These are phyloP conservation scores for Nycteola revayana DNA, from an alignment of 2,888 invertebrate genomes.

Conservation along the genomic window DNA sequence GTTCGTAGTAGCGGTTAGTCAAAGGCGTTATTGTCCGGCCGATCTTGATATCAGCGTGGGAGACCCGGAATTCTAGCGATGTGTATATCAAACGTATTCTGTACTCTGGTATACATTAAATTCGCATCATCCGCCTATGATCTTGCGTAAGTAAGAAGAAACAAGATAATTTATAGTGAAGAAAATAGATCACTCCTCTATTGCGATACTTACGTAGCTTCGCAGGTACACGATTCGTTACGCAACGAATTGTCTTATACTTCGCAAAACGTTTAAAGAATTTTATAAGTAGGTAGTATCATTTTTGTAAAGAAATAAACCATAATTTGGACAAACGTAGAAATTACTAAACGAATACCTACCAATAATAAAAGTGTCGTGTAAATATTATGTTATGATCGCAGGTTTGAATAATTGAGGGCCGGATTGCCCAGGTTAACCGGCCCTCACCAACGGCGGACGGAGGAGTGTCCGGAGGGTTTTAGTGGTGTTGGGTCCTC, in stretches of 20 bases:
- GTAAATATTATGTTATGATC: too few relatives aligned
- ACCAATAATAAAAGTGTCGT: too few relatives aligned
- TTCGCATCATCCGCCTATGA: constrained; percentile 1
- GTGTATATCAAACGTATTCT: constrained; percentile 21
- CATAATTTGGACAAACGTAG: too few relatives aligned
- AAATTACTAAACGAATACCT: too few relatives aligned
- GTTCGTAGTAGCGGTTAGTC: constrained; percentile 25
- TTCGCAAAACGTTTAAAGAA: too few relatives aligned
- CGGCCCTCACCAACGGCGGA: too few relatives aligned
- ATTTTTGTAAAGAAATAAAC: too few relatives aligned
- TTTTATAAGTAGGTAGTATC: too few relatives aligned
- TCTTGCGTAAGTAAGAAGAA: constrained; percentile 2
- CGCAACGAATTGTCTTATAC: not conserved
- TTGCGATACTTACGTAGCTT: not conserved
- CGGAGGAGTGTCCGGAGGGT: too few relatives aligned
- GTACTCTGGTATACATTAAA: constrained; percentile 9
- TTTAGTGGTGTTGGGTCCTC: too few relatives aligned
- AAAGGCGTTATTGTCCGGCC: constrained; percentile 55
- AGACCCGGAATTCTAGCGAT: constrained; percentile 48
- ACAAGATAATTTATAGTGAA: not conserved
- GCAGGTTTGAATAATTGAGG: too few relatives aligned
- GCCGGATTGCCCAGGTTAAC: too few relatives aligned
- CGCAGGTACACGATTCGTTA: not conserved
- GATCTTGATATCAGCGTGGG: constrained; percentile 53
- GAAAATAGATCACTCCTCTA: not conserved